Conservation (phyloP, 2,797 vertebrate species). For the Channallabes apus region DNA sequence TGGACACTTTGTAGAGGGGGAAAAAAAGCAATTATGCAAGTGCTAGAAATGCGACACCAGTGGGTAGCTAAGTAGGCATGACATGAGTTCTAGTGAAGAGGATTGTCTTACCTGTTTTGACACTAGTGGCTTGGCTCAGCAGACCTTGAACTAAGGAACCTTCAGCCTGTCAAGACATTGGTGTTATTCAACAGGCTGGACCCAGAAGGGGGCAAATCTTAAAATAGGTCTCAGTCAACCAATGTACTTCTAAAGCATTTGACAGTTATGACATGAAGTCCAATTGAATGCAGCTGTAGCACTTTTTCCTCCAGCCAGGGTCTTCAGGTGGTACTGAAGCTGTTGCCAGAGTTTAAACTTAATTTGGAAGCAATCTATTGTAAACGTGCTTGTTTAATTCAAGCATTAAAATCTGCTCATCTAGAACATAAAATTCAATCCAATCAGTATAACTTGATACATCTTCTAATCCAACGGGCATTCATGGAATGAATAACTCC, state of each 20-base stretch:
- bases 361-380: not conserved
- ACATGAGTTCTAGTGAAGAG: slow-evolving; percentile 61
- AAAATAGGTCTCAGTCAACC: slow-evolving; percentile 61
- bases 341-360: not conserved
- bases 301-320: not conserved
- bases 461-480: not conserved
- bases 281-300: slow-evolving; percentile 58
- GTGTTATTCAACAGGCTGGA: slow-evolving; percentile 65
- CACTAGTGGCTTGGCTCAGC: slow-evolving; percentile 53
- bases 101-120: slow-evolving; percentile 63
- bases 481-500: not conserved
- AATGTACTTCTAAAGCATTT: slow-evolving; percentile 57
- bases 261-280: slow-evolving; percentile 64
- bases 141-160: slow-evolving; percentile 61
- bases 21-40: slow-evolving; percentile 7
- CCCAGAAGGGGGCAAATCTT: slow-evolving; percentile 62
- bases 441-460: not conserved
- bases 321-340: slow-evolving; percentile 1
- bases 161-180: slow-evolving; percentile 48
- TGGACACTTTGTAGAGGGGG: slow-evolving; percentile 55
- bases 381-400: not conserved
- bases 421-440: not conserved
- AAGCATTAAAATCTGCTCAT: not conserved
- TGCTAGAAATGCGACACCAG: slow-evolving; percentile 66
- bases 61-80: slow-evolving; percentile 54